A percentile compares a stretch with the other conserved stretches of the same genome.
phyloP scores from a whole-genome alignment of 2,113 vertebrate genomes.

The Chlorodrepanis virens region DNA sequence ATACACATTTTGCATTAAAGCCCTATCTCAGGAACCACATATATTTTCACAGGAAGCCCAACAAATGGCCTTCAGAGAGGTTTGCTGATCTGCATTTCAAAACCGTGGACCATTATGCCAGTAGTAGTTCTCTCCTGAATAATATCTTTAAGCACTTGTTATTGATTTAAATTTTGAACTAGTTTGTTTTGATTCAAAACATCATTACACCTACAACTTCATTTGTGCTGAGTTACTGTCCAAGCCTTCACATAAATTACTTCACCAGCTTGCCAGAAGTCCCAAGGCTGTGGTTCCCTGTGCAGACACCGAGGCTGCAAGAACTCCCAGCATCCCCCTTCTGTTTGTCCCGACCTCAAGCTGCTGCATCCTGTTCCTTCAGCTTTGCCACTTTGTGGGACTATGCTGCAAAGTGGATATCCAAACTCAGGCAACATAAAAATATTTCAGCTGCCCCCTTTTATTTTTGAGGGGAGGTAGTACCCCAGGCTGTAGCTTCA shows the following conservation, averaged over 20 bases:
- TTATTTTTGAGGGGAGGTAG: background rate
- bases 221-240: constrained; percentile 44
- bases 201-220: constrained; percentile 45
- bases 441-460: background rate
- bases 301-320: background rate
- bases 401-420: background rate
- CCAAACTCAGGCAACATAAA: background rate
- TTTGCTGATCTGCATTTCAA: constrained; percentile 31
- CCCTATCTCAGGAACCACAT: background rate
- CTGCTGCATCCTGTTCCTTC: background rate
- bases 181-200: constrained; percentile 61
- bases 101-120: constrained; percentile 5
- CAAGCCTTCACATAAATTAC: background rate
- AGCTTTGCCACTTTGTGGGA: background rate
- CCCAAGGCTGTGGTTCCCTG: background rate
- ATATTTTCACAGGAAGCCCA: constrained; percentile 1
- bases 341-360: background rate
- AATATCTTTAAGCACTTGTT: constrained; percentile 19
- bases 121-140: background rate
- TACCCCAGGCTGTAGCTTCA: background rate
- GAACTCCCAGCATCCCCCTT: background rate
- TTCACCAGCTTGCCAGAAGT: background rate
- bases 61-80: constrained; percentile 20
- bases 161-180: constrained; percentile 48
- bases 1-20: constrained; percentile 17